These are phyloP conservation scores for Hirudinaria manillensis DNA, from an alignment of 2,888 invertebrate genomes.

Conservation along the genomic window DNA sequence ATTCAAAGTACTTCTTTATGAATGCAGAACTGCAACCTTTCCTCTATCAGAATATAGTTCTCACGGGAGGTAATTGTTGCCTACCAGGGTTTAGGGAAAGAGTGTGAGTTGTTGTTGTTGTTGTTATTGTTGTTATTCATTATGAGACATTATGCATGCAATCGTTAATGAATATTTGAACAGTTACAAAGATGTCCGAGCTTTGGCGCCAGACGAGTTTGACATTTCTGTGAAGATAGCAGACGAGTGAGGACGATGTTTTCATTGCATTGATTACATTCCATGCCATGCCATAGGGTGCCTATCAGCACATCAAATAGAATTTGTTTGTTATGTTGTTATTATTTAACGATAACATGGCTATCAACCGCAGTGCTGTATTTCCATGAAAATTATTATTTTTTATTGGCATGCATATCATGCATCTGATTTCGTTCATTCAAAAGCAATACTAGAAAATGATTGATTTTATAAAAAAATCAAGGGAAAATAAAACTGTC, in stretches of 20 bases:
- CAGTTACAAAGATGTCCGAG: conserved; percentile 65
- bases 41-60: conserved; percentile 69
- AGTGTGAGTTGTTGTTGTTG: conserved; percentile 57
- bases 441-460: no score
- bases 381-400: no score
- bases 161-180: not conserved
- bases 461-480: no score
- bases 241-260: conserved; percentile 61
- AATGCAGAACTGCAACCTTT: conserved; percentile 62
- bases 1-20: no score
- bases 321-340: not conserved
- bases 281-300: no score
- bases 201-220: conserved; percentile 70
- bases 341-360: no score
- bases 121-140: not conserved
- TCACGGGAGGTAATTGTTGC: conserved; percentile 74
- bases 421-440: no score
- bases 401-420: no score
- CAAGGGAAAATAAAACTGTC: no score
- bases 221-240: conserved; percentile 69
- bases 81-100: conserved; percentile 80
- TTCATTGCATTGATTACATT: not conserved
- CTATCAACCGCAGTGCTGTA: no score
- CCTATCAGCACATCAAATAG: not conserved
- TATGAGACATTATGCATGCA: not conserved